A percentile compares a stretch with the other conserved stretches of the same genome.
phyloP scores from a whole-genome alignment of 2,888 invertebrate species.

The Onthophagus sagittarius region DNA sequence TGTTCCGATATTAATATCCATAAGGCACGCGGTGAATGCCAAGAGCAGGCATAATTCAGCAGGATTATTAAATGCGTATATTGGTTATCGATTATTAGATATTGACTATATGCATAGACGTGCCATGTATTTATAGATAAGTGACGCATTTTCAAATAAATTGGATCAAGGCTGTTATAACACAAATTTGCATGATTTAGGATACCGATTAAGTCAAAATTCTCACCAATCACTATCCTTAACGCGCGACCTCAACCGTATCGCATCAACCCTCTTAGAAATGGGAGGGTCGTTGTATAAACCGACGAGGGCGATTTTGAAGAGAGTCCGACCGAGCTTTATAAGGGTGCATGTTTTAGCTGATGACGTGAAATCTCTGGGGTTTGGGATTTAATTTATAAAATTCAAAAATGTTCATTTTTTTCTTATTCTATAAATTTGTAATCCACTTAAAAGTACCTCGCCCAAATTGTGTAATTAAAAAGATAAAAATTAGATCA shows the following conservation, averaged over 20 bases:
- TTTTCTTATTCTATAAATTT: not conserved
- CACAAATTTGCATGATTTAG: too few species aligned
- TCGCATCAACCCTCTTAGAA: not conserved
- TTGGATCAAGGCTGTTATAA: not conserved
- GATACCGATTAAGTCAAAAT: not conserved
- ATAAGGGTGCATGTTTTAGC: conserved; percentile 18
- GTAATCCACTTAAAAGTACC: not conserved
- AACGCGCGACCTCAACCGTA: conserved; percentile 3
- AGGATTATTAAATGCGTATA: not conserved
- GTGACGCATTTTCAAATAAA: not conserved
- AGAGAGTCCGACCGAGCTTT: not conserved
- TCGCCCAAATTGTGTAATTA: not conserved
- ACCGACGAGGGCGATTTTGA: not conserved
- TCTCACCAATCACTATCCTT: not conserved
- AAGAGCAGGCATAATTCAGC: conserved; percentile 77
- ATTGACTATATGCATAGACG: not conserved
- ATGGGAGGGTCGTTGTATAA: not conserved
- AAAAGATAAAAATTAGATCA: not conserved
- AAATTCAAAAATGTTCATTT: not conserved
- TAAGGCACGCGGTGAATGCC: conserved; percentile 99
- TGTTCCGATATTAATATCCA: conserved; percentile 67
- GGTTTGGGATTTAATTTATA: conserved; percentile 12
- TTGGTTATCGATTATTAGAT: conserved; percentile 6
- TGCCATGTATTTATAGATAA: conserved; percentile 1
- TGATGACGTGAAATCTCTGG: conserved; percentile 3